phyloP scores from a whole-genome alignment of 2,113 vertebrate species.

The Oxygymnocypris stewartii region DNA sequence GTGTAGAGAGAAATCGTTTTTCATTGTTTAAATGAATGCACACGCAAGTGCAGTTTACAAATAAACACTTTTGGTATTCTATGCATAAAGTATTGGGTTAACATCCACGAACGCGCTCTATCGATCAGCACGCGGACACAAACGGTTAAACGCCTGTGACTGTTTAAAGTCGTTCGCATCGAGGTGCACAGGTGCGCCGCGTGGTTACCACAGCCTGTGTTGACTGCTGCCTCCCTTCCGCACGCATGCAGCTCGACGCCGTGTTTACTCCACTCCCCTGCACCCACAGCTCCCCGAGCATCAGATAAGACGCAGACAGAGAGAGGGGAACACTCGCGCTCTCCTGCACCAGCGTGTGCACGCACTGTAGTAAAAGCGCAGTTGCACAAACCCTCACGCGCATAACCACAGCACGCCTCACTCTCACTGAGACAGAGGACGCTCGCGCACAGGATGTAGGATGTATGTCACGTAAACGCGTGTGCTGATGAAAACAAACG shows the following conservation, averaged over 20 bases:
- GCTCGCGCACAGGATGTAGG: constrained; percentile 55
- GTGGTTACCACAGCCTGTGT: constrained; percentile 79
- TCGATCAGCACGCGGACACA: too few species aligned
- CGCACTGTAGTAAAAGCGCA: constrained; percentile 30
- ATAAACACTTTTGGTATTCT: too few species aligned
- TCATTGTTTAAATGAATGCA: too few species aligned
- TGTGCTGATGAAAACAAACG: constrained; percentile 29
- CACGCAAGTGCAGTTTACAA: too few species aligned
- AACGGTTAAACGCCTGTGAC: constrained; percentile 49
- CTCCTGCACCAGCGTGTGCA: neutral
- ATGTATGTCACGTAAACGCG: constrained; percentile 38
- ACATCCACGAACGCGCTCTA: too few species aligned
- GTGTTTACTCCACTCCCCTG: constrained; percentile 47
- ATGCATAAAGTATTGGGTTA: too few species aligned
- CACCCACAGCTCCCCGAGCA: constrained; percentile 24
- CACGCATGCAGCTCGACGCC: constrained; percentile 66
- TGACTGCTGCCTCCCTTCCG: constrained; percentile 82
- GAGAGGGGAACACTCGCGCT: constrained; percentile 1
- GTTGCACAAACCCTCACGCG: constrained; percentile 33
- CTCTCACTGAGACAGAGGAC: constrained; percentile 33
- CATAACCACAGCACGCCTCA: constrained; percentile 51
- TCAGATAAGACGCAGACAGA: constrained; percentile 52
- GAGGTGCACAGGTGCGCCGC: constrained; percentile 81
- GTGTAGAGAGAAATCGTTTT: too few species aligned
- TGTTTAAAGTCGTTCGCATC: constrained; percentile 71